Conservation (phyloP, 2,113 vertebrate genomes). For the Malaclemys terrapin region DNA sequence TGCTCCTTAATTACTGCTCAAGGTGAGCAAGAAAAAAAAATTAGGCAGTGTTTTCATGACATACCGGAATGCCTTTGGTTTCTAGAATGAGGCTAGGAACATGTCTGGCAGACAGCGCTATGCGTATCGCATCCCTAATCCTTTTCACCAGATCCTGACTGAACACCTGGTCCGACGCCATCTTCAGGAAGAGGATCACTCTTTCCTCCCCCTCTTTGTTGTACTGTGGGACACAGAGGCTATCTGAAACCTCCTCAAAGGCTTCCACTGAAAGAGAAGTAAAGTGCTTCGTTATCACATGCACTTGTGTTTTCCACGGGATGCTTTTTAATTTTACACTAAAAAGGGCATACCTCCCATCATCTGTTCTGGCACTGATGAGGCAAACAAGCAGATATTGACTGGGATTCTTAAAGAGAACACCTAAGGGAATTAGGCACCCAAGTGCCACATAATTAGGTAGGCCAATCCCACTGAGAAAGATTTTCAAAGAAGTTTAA, state of each 20-base stretch:
- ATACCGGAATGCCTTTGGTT: constrained; percentile 94
- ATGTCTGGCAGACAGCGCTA: constrained; percentile 90
- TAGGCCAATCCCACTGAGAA: too few species aligned
- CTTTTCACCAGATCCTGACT: constrained; percentile 80
- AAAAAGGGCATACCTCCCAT: accelerated
- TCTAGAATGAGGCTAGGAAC: constrained; percentile 93
- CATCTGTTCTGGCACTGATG: accelerated
- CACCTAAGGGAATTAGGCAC: background rate
- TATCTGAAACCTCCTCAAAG: constrained; percentile 95
- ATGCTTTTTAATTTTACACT: accelerated
- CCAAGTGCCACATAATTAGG: background rate
- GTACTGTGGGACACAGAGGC: constrained; percentile 96
- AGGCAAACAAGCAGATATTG: background rate
- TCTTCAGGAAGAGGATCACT: constrained; percentile 95
- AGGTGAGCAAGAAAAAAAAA: constrained; percentile 51
- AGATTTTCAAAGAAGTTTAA: background rate
- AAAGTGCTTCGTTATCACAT: accelerated
- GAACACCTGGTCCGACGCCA: constrained; percentile 85
- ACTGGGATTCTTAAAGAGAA: background rate
- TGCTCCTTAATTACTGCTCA: constrained; percentile 68
- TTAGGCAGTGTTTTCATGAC: constrained; percentile 48
- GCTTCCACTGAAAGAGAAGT: constrained; percentile 87
- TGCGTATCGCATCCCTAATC: constrained; percentile 86
- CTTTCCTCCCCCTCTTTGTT: constrained; percentile 91
- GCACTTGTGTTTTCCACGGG: accelerated